Evolutionary conservation across 2,113 vertebrate genomes (phyloP).

Genomic region (Panthera uncia): DNA sequence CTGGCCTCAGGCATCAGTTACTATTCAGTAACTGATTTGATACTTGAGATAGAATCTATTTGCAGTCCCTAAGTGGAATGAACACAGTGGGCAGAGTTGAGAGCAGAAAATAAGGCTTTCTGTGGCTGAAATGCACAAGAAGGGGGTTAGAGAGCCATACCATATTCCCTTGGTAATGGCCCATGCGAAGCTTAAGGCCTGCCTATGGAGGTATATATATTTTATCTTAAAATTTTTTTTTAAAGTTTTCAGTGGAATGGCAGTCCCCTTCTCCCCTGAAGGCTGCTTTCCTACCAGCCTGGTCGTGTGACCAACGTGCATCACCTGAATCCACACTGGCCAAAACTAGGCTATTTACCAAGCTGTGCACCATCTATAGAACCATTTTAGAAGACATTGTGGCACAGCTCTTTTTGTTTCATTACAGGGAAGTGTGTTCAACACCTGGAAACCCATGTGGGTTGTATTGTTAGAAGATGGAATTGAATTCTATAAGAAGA

Average conservation of each 20-base stretch:
- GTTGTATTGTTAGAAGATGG: slow-evolving; percentile 94
- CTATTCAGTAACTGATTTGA: not conserved
- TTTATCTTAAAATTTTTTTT: not conserved
- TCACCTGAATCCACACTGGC: not conserved
- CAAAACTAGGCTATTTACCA: not conserved
- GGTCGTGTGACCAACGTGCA: not conserved
- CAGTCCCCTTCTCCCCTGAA: not conserved
- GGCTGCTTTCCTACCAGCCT: not conserved
- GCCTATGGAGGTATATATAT: not conserved
- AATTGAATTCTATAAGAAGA: slow-evolving; percentile 96
- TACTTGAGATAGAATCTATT: not conserved
- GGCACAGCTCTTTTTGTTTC: not conserved
- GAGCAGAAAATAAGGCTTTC: not conserved
- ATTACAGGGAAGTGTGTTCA: slow-evolving; percentile 93
- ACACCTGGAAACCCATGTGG: slow-evolving; percentile 96
- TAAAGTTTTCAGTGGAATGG: not conserved
- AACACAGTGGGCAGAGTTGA: not conserved
- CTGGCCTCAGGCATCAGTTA: not conserved
- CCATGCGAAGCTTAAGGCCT: not conserved
- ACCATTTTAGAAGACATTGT: not conserved
- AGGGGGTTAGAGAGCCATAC: not conserved
- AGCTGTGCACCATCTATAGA: not conserved
- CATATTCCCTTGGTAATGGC: not conserved
- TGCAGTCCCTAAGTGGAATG: not conserved
- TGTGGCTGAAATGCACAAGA: not conserved